phyloP scores from a whole-genome alignment of 2,113 vertebrate genomes.

The Thunnus maccoyii region DNA sequence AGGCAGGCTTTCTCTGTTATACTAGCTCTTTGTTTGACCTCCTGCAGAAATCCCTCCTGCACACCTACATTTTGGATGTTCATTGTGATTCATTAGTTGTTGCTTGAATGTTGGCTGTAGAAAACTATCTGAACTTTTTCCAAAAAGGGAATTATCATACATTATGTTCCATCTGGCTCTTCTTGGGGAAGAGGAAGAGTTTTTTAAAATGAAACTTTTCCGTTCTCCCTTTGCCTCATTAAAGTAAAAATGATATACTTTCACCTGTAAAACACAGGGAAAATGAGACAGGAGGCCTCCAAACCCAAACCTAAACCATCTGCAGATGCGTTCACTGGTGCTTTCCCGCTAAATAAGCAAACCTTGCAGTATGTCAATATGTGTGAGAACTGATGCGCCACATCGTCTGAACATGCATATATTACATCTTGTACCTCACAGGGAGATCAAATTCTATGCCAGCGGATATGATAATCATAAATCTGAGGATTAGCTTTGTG shows the following conservation, averaged over 20 bases:
- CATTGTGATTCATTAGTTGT: constrained; percentile 45
- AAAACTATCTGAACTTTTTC: constrained; percentile 22
- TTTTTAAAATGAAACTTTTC: constrained; percentile 46
- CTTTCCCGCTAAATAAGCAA: constrained; percentile 57
- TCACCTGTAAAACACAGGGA: constrained; percentile 38
- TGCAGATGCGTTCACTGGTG: constrained; percentile 64
- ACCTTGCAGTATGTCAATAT: constrained; percentile 29
- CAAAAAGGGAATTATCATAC: constrained; percentile 23
- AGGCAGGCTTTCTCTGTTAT: constrained; percentile 13
- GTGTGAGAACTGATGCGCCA: constrained; percentile 40
- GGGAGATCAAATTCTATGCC: constrained; percentile 44
- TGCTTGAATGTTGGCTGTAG: constrained; percentile 4
- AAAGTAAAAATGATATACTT: constrained; percentile 41
- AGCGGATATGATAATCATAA: constrained; percentile 54
- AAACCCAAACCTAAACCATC: constrained; percentile 51
- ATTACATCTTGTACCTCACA: constrained; percentile 50
- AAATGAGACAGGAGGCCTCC: constrained; percentile 17
- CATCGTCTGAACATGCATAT: constrained; percentile 42
- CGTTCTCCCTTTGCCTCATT: constrained; percentile 19
- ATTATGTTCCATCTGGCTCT: constrained; percentile 4
- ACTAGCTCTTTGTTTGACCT: constrained; percentile 44
- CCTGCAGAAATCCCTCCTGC: constrained; percentile 26
- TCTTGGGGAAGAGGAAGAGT: neutral
- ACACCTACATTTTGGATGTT: constrained; percentile 34
- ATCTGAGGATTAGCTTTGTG: constrained; percentile 62